Percentiles rank a stretch among this genome's conserved stretches.
Conservation (phyloP, 2,797 vertebrate genomes). For the Naso thynnoides region DNA sequence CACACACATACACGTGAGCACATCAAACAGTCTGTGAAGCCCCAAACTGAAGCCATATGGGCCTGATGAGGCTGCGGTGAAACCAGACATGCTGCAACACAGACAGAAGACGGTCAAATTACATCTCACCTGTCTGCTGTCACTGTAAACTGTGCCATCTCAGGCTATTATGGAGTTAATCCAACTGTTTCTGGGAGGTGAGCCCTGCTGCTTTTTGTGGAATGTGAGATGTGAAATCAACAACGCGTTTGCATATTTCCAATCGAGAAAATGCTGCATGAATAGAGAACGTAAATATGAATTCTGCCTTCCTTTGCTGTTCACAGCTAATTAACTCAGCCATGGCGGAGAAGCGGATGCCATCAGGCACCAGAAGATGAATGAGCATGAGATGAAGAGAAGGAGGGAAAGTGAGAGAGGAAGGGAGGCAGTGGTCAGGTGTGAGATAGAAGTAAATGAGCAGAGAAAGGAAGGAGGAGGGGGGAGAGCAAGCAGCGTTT, state of each 20-base stretch:
- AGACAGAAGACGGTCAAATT: constrained; percentile 13
- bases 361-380: constrained; percentile 55
- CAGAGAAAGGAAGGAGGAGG: constrained; percentile 1
- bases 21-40: constrained; percentile 44
- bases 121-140: constrained; percentile 32
- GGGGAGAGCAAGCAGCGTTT: constrained; percentile 17
- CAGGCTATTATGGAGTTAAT: constrained; percentile 18
- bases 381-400: constrained; percentile 50
- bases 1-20: constrained; percentile 42
- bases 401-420: constrained; percentile 26
- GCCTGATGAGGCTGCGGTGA: constrained; percentile 15
- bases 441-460: constrained; percentile 20
- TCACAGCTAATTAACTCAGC: constrained; percentile 67
- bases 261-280: constrained; percentile 19
- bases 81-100: constrained; percentile 22
- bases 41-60: constrained; percentile 19
- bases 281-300: constrained; percentile 11
- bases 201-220: constrained; percentile 1
- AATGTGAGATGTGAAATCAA: constrained; percentile 11
- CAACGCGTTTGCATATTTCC: constrained; percentile 17
- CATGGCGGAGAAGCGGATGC: constrained; percentile 43
- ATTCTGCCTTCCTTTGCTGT: constrained; percentile 40
- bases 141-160: constrained; percentile 10
- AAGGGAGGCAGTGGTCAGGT: constrained; percentile 28
- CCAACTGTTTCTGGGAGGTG: neutral